Conservation (phyloP, 1,140 invertebrate genomes). For the Camponotus floridanus region DNA sequence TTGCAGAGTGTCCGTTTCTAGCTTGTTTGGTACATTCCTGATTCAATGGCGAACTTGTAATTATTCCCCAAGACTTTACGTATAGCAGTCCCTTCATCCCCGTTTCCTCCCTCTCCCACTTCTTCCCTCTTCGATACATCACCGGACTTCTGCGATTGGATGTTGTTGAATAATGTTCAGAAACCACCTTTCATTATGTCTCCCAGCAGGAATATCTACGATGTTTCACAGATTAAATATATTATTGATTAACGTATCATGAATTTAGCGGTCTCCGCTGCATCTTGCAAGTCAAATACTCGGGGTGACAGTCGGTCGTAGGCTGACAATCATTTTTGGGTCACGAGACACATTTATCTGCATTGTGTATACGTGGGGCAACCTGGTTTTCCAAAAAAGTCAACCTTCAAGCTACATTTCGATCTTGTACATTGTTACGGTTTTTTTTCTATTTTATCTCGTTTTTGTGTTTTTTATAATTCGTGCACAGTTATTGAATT, state of each 20-base stretch:
- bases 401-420: neutral
- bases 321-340: slow-evolving; percentile 39
- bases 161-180: slow-evolving; percentile 43
- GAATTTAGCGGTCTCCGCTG: slow-evolving; percentile 55
- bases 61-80: slow-evolving; percentile 64
- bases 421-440: neutral
- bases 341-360: slow-evolving; percentile 17
- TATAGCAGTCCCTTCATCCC: neutral
- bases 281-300: slow-evolving; percentile 24
- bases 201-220: slow-evolving; percentile 58
- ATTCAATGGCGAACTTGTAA: slow-evolving; percentile 72
- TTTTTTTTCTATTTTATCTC: neutral
- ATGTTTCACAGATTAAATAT: slow-evolving; percentile 61
- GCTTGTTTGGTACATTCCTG: slow-evolving; percentile 66
- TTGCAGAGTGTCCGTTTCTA: slow-evolving; percentile 62
- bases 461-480: slow-evolving; percentile 3
- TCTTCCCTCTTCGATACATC: neutral
- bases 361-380: neutral
- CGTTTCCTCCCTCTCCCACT: no score
- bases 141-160: slow-evolving; percentile 30
- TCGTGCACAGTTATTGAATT: neutral
- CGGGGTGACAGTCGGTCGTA: slow-evolving; percentile 3
- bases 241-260: slow-evolving; percentile 68
- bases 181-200: slow-evolving; percentile 2
- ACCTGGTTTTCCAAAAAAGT: neutral